phyloP scores from a whole-genome alignment of 2,797 vertebrate species.

The Esox lucius region DNA sequence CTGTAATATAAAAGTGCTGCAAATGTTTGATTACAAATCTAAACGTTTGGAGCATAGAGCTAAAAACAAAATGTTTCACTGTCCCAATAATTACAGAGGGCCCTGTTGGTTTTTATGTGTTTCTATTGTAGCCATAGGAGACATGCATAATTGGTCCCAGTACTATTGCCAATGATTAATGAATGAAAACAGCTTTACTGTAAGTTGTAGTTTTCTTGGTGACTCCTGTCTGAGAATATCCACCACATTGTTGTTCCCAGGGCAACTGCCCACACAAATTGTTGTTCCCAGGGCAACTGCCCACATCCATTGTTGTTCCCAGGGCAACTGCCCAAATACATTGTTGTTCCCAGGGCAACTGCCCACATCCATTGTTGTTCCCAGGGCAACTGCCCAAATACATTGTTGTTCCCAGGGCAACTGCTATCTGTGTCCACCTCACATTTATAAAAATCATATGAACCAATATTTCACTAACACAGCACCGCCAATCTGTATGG shows the following conservation, averaged over 20 bases:
- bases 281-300: background rate
- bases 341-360: background rate
- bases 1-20: no score
- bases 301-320: background rate
- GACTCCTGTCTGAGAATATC: background rate
- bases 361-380: background rate
- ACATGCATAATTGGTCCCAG: constrained; percentile 36
- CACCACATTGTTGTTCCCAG: background rate
- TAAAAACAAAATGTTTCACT: no score
- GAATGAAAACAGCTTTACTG: background rate
- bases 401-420: background rate
- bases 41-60: no score
- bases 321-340: background rate
- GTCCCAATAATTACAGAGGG: no score
- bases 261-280: background rate
- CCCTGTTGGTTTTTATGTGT: constrained; percentile 33
- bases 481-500: background rate
- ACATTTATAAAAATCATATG: background rate
- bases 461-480: background rate
- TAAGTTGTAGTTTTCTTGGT: constrained; percentile 47
- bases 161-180: constrained; percentile 16
- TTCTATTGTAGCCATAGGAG: constrained; percentile 55
- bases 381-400: background rate
- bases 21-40: no score
- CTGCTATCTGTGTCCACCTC: background rate